Evolutionary conservation across 2,888 invertebrate species (phyloP).

Genomic region (Agrypnus murinus): DNA sequence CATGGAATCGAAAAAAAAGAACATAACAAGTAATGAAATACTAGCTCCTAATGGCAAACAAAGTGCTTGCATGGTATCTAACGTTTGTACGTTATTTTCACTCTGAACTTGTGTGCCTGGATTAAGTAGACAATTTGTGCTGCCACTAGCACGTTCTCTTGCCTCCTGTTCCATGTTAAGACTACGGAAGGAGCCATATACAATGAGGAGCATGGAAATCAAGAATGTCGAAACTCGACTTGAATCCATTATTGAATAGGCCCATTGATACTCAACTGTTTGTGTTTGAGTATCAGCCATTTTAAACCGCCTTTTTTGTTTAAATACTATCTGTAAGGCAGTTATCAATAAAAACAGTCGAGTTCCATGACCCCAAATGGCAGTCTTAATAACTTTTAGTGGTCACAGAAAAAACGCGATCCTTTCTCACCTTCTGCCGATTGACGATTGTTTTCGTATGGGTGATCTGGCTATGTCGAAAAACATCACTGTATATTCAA

Average conservation of each 20-base stretch:
- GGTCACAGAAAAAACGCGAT: constrained; percentile 5
- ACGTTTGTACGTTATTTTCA: constrained; percentile 83
- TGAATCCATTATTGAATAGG: constrained; percentile 97
- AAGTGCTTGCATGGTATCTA: constrained; percentile 97
- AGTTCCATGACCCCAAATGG: constrained; percentile 56
- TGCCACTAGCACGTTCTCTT: constrained; percentile 78
- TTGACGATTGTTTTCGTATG: constrained; percentile 49
- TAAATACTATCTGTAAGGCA: constrained; percentile 41
- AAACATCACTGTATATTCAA: constrained; percentile 62
- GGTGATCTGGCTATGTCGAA: constrained; percentile 53
- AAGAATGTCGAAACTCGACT: constrained; percentile 97
- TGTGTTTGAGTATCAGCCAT: constrained; percentile 56
- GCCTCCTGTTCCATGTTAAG: constrained; percentile 97
- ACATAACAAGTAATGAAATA: constrained; percentile 96
- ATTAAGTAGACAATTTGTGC: constrained; percentile 68
- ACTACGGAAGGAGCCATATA: constrained; percentile 97
- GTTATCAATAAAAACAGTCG: constrained; percentile 48
- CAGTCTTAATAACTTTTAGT: constrained; percentile 12
- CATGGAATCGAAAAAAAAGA: constrained; percentile 99
- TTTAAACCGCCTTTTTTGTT: constrained; percentile 31
- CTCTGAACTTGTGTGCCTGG: constrained; percentile 63
- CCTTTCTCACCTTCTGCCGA: constrained; percentile 48
- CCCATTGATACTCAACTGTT: constrained; percentile 83
- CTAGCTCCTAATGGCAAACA: constrained; percentile 97
- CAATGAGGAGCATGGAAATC: constrained; percentile 97